A percentile compares a stretch with the other conserved stretches of the same genome.
phyloP scores from a whole-genome alignment of 2,888 invertebrate species.

The Pecten maximus region DNA sequence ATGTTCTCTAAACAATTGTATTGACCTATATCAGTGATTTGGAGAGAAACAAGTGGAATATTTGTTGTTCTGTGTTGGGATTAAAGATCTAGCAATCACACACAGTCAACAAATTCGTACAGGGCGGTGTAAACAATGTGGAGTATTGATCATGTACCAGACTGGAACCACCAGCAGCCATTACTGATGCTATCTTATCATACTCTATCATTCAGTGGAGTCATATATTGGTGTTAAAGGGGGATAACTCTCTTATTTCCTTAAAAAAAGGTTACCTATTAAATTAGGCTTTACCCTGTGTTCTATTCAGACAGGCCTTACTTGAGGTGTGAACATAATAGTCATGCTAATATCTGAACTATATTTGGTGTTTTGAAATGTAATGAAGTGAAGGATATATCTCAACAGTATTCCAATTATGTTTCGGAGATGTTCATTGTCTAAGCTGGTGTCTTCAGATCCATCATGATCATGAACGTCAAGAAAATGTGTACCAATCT shows the following conservation, averaged over 20 bases:
- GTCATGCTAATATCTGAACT: neutral
- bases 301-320: neutral
- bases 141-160: constrained; percentile 1
- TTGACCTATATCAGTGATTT: constrained; percentile 16
- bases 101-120: neutral
- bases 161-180: neutral
- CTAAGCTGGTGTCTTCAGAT: neutral
- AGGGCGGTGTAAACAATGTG: neutral
- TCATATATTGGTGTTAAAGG: neutral
- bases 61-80: neutral
- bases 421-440: neutral
- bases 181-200: neutral
- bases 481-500: neutral
- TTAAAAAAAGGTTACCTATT: neutral
- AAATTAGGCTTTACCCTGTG: neutral
- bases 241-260: neutral
- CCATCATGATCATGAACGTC: neutral
- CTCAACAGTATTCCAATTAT: neutral
- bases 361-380: neutral
- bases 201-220: neutral
- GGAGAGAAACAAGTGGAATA: neutral
- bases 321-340: neutral
- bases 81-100: neutral
- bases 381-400: neutral
- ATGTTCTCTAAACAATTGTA: neutral